Evolutionary conservation across 2,888 invertebrate genomes (phyloP).

Genomic region (Pandemis cinnamomeana): DNA sequence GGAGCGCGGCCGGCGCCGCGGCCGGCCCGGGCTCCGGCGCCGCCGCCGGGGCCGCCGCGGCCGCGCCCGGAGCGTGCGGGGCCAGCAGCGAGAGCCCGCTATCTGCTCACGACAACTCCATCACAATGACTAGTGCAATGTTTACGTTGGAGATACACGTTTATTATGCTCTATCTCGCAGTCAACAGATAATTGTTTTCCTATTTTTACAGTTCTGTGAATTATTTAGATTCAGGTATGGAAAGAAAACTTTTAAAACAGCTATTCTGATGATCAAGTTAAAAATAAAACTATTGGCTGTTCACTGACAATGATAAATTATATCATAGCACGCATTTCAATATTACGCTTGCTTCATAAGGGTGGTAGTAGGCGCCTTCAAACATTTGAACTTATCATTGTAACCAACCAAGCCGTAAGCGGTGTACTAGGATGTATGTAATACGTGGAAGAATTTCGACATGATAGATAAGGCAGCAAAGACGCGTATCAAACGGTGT

Average conservation of each 20-base stretch:
- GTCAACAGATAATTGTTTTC: constrained; percentile 39
- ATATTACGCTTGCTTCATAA: background rate
- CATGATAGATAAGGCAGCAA: constrained; percentile 78
- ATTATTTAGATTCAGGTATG: background rate
- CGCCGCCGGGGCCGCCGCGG: constrained; percentile 46
- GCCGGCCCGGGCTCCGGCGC: constrained; percentile 25
- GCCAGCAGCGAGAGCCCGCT: constrained; percentile 63
- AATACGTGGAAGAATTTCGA: constrained; percentile 83
- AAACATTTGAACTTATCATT: background rate
- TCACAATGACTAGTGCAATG: constrained; percentile 64
- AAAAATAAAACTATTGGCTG: background rate
- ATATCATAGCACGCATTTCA: background rate
- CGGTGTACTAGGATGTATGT: constrained; percentile 54
- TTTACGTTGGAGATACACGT: constrained; percentile 79
- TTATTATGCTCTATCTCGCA: constrained; percentile 72
- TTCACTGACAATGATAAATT: background rate
- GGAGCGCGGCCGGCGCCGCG: constrained; percentile 4
- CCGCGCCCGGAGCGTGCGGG: constrained; percentile 55
- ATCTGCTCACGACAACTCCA: constrained; percentile 67
- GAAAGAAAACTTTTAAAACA: background rate
- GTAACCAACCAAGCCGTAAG: constrained; percentile 28
- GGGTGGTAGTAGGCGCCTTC: background rate
- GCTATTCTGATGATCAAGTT: background rate
- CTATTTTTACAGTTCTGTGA: constrained; percentile 4
- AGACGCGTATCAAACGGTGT: constrained; percentile 82